Conservation (phyloP, 2,888 invertebrate genomes). For the Scaptomyza parva region DNA sequence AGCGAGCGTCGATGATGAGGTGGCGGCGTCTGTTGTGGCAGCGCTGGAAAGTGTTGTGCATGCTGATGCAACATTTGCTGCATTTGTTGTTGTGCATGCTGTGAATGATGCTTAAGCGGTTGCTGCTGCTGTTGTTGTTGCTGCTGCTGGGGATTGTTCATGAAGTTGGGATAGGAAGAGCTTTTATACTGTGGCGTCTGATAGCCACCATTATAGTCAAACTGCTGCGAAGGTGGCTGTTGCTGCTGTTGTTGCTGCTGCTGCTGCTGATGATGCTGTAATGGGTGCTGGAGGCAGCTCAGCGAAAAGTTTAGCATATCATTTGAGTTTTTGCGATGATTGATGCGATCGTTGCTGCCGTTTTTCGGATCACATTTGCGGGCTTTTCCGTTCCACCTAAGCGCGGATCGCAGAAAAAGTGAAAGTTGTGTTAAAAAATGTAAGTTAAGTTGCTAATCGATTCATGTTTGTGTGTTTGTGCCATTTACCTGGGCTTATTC, state of each 20-base stretch:
- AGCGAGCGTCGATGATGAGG: slow-evolving; percentile 83
- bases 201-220: slow-evolving; percentile 70
- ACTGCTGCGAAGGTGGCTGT: slow-evolving; percentile 47
- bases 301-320: slow-evolving; percentile 82
- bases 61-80: slow-evolving; percentile 78
- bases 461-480: background rate
- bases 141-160: slow-evolving; percentile 69
- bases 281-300: slow-evolving; percentile 70
- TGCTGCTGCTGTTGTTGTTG: slow-evolving; percentile 51
- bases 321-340: slow-evolving; percentile 84
- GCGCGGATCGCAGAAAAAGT: background rate
- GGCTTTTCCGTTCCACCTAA: slow-evolving; percentile 83
- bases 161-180: slow-evolving; percentile 83
- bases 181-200: slow-evolving; percentile 82
- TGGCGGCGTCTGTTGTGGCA: slow-evolving; percentile 76
- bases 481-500: slow-evolving; percentile 82
- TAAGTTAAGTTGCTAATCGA: background rate
- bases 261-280: slow-evolving; percentile 68
- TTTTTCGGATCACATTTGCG: slow-evolving; percentile 83
- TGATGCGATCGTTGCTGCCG: slow-evolving; percentile 83
- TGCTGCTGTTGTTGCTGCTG: slow-evolving; percentile 47
- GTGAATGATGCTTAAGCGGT: slow-evolving; percentile 60
- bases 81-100: slow-evolving; percentile 66
- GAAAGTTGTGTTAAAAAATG: slow-evolving; percentile 1
- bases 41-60: slow-evolving; percentile 70